Base-by-base conservation (phyloP, 2,797 vertebrate species). In the Phoebastria nigripes region DNA sequence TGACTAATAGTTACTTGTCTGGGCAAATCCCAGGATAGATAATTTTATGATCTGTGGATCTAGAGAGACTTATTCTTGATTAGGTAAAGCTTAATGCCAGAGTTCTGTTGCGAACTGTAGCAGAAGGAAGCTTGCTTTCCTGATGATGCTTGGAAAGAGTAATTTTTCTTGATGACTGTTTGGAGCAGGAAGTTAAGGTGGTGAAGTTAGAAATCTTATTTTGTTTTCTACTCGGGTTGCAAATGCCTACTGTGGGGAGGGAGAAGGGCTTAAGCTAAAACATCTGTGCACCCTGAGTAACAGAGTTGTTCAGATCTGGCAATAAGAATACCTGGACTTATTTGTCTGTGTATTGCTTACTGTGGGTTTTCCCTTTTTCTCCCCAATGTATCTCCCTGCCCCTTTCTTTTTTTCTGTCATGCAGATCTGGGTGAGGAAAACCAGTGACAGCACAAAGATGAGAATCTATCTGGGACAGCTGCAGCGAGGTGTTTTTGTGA, bases 381-480 rank as follows among this genome's bases (percentile, higher is more conserved):
- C 37, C 41, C 28, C 42, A 8, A 35, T 26, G 11, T 46, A 15
- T 55, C 54, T 78, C 88, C 44, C 14, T 59, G 19, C 3, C 21
- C 5, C 3, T 5, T 44, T 83, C 21, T 12, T 61, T 33, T 47
- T 79, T 19, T 16, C 21, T 77, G 49, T 58, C 7, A 49, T 95
- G 22, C 98, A 99, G 99, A 99, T 99, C 93, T 99, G 99, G 99
- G 99, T 99, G 98, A 99, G 99, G 96, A 99, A 99, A 97, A 99
- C 99, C 6, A 99, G 99, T 2, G 99, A 99, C 98, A 99, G 99
- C 97, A 99, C 99, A 16, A 99, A 99, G 98, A 99, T 99, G 99
- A 98, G 99, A 96, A 99, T 99, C 96, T 99, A 99, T 96, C 97
- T 99, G 96, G 99, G 99, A 46, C 99, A 99, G 98, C 99, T 99